Base-by-base conservation (phyloP, 1,140 invertebrate species). In the Hycleus cichorii region DNA sequence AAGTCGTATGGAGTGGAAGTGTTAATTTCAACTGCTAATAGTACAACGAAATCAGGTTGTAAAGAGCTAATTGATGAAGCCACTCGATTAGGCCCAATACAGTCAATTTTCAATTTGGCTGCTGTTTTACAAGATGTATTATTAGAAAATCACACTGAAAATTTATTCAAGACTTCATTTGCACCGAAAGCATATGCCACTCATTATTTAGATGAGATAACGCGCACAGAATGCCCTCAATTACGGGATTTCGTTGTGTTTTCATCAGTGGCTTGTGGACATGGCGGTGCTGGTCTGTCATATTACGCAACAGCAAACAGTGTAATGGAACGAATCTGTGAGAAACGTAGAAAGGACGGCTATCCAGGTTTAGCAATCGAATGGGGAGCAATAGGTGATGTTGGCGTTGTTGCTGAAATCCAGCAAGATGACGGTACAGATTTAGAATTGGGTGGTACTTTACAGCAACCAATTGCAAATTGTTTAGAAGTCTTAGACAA, bases 251-350 rank as follows among this genome's bases (percentile, higher is more conserved):
- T 88, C 64, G 82, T 86, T 3, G 83, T 90, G 12, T 95, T 95
- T 73, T 95, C 92, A 2, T 92, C 89, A 45, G 88, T 94, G 3
- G 87, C 85, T 40, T 93, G 90, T 73, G 92, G 91, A 5, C 80
- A 89, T 44, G 92, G 92, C 59, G 94, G 95, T 74, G 83, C 84
- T 45, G 92, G 91, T 3, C 91, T 95, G 74, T 83, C 87, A 0
- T 95, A 94, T 73, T 95, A 95, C 72, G 92, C 84, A 32, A 80
- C 83, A 74, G 80, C 83, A 8, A 88, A 87, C 72, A 85, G 83
- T 0, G 75, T 85, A 8, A 87, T 88, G 85, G 86, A 88, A 71
- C 77, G 83, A 50, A 81, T 88, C 49, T 84, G 85, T 63, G 84
- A 87, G 64, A 58, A 73, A 61, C 75, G 85, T 39, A 69, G 74